Base-by-base conservation (phyloP, 64 coral and sea anemone species). In the Stichodactyla helianthus region DNA sequence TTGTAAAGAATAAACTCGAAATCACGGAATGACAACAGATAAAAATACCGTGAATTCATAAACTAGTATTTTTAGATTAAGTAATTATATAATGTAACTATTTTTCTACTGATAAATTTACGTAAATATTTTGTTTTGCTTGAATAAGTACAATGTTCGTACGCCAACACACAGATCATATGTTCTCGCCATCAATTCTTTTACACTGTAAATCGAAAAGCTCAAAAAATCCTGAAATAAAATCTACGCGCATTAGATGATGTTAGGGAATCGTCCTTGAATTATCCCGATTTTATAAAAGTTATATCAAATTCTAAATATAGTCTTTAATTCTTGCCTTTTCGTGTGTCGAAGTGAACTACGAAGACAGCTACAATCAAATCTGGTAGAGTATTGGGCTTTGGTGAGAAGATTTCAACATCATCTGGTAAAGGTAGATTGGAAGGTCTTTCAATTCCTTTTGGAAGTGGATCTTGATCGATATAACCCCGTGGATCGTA, bases 281-380 rank as follows among this genome's bases (percentile, higher is more conserved):
- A 11, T 58, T 58, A 58, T 58, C 0, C 14, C 55, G 55, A 58
- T 58, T 58, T 58, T 58, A 58, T 58, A 58, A 58, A 58, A 58
- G 14, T 11, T 11, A 4, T 58, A 11, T 11, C 8, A 58, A 9
- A 58, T 58, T 58, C 55, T 58, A 58, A 44, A 44, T 44, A 44
- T 44, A 58, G 53, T 20, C 13, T 4, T 58, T 17, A 91, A 78
- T 22, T 44, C 74, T 27, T 52, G 93, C 97, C 97, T 93, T 92
- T 95, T 50, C 97, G 83, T 7, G 97, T 99, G 81, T 99, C 97
- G 78, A 99, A 99, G 19, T 94, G 90, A 7, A 99, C 97, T 16
- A 99, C 93, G 79, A 93, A 99, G 6, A 99, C 93, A 20, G 97
- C 97, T 27, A 93, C 77, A 15, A 99, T 99, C n/a, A 99, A 84